Evolutionary conservation across 2,797 vertebrate species (phyloP), one percentile per base, ranked within the genome.

Genomic region (Xenops minutus): DNA sequence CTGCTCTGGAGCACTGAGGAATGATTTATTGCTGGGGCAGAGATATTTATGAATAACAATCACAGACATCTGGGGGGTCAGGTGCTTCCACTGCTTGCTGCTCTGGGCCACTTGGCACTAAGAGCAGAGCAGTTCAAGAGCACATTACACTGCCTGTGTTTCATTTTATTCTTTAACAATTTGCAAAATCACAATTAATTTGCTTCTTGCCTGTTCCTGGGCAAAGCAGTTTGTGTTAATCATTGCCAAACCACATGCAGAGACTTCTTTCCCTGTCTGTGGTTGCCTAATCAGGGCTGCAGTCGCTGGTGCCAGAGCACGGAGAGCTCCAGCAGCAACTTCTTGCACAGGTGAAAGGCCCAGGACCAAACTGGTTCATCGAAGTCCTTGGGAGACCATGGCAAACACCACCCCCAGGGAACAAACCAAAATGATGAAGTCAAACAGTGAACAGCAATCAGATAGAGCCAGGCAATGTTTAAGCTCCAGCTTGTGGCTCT

Each of bases 1-100:
- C 95, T 97, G 89, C 96, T 79, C 90, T 71, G 92, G 88, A 95
- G 72, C 39, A 80, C 93, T 76, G n/a, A 79, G 78, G 68, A 46
- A 81, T 89, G 76, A 92, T 96, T 90, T 90, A 88, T 89, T 96
- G 49, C 51, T 88, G 36, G 24, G n/a, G 29, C 29, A 77, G 24
- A 23, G 62, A 55, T 67, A 79, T 71, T 78, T 61, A 21, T 67
- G 84, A 85, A 51, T 66, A 94, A 84, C 55, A 84, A 73, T 72
- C 36, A 59, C 91, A 89, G 67, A 88, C 46, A 92, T 58, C 49
- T 3, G 8, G 52, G 67, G 18, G 18, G 9, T 34, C 51, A 44
- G 26, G 41, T 5, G 19, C 52, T 93, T 55, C 71, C 32, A 32
- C 21, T 30, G 52, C 54, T 81, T 64, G 78, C 27, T 9, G 13